Evolutionary conservation across 1,140 invertebrate genomes (phyloP).

Genomic region (Philotrypesis tridentata): DNA sequence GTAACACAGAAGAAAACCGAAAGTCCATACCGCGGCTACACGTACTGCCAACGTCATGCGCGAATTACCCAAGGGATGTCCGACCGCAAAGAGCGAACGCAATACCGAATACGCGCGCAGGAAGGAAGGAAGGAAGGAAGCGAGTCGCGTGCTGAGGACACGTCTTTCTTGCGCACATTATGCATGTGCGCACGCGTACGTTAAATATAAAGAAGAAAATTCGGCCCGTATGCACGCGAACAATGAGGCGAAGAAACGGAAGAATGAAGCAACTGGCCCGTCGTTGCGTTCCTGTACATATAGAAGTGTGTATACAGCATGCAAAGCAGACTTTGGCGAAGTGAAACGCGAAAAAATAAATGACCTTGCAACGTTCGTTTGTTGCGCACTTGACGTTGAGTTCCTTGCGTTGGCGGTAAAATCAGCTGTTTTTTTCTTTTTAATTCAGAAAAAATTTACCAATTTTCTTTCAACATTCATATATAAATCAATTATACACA

Average conservation of each 20-base stretch:
- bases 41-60: not conserved
- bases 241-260: not conserved
- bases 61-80: slow-evolving; percentile 31
- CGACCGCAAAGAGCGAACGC: slow-evolving; percentile 3
- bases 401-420: too few relatives aligned
- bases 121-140: slow-evolving; percentile 44
- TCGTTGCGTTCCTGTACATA: too few relatives aligned
- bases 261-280: not conserved
- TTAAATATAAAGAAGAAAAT: slow-evolving; percentile 30
- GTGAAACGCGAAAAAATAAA: too few relatives aligned
- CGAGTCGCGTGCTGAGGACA: slow-evolving; percentile 47
- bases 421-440: too few relatives aligned
- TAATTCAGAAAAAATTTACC: too few relatives aligned
- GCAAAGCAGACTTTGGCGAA: too few relatives aligned
- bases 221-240: not conserved
- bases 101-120: not conserved
- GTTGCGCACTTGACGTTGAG: too few relatives aligned
- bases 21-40: too few relatives aligned
- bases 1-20: not conserved
- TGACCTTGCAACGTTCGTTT: too few relatives aligned
- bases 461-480: not conserved
- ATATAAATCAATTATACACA: too few relatives aligned
- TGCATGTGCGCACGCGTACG: not conserved
- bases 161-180: slow-evolving; percentile 21
- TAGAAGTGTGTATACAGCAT: too few relatives aligned